These are phyloP conservation scores for Cardinalis cardinalis DNA, from an alignment of 2,113 vertebrate genomes.

Conservation along the genomic window DNA sequence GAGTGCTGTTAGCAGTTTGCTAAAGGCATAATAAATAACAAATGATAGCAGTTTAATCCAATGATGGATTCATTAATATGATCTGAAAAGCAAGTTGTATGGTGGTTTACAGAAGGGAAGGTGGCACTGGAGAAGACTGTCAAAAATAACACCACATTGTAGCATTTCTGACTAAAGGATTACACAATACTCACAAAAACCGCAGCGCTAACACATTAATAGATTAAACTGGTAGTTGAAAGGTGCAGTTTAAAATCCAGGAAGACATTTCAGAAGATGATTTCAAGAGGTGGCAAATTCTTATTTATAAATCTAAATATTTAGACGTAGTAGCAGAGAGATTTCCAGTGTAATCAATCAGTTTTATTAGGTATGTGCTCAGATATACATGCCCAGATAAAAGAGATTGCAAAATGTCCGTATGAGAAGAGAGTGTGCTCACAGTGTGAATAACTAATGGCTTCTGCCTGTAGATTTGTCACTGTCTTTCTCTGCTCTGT, in stretches of 20 bases:
- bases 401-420: neutral
- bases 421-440: neutral
- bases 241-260: neutral
- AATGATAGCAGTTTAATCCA: neutral
- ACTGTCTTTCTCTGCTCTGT: neutral
- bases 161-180: neutral
- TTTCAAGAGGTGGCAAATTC: neutral
- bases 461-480: neutral
- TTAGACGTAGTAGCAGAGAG: neutral
- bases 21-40: neutral
- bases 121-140: neutral
- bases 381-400: neutral
- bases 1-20: neutral
- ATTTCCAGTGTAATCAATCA: neutral
- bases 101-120: neutral
- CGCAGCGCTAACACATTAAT: rapidly evolving
- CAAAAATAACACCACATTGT: neutral
- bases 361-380: neutral
- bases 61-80: constrained; percentile 1
- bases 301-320: neutral
- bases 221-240: neutral
- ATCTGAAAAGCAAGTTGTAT: neutral
- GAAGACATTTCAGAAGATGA: neutral
- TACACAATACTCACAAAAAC: neutral
- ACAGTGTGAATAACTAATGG: neutral